phyloP scores from a whole-genome alignment of 1,140 invertebrate species.

The Zaprionus inermis region DNA sequence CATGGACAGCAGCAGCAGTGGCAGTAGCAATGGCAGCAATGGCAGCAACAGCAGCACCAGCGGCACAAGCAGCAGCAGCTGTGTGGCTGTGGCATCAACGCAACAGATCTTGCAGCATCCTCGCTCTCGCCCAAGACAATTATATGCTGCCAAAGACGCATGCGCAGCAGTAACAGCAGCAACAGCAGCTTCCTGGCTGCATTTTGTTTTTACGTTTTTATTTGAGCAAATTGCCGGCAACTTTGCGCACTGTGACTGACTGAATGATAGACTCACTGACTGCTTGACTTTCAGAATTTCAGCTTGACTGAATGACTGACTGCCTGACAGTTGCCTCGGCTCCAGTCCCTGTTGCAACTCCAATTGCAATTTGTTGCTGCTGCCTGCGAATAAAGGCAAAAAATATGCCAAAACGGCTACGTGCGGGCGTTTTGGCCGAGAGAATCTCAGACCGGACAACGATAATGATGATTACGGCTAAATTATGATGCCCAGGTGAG shows the following conservation, averaged over 20 bases:
- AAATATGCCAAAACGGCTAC: conserved; percentile 70
- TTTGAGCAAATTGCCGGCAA: conserved; percentile 81
- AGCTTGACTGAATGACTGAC: conserved; percentile 66
- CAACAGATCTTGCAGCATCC: conserved; percentile 45
- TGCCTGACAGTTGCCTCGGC: conserved; percentile 43
- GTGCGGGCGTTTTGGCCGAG: conserved; percentile 74
- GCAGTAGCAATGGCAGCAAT: conserved; percentile 10
- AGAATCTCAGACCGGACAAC: conserved; percentile 66
- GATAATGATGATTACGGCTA: conserved; percentile 84
- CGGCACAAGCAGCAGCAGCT: conserved; percentile 39
- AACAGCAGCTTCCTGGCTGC: conserved; percentile 60
- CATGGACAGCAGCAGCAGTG: conserved; percentile 64
- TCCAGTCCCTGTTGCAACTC: conserved; percentile 15
- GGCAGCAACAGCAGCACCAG: neutral
- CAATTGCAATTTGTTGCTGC: conserved; percentile 50
- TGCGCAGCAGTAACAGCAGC: conserved; percentile 55
- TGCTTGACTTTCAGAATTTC: conserved; percentile 65
- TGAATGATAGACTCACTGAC: conserved; percentile 81
- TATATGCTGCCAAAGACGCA: conserved; percentile 82
- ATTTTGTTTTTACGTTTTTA: conserved; percentile 80
- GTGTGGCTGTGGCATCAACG: conserved; percentile 56
- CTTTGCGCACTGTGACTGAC: conserved; percentile 78
- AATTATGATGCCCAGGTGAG: conserved; percentile 79
- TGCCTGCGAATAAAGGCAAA: conserved; percentile 25
- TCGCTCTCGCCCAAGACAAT: conserved; percentile 68